Evolutionary conservation across 1,140 invertebrate species (phyloP).

Genomic region (Drosophila saltans): DNA sequence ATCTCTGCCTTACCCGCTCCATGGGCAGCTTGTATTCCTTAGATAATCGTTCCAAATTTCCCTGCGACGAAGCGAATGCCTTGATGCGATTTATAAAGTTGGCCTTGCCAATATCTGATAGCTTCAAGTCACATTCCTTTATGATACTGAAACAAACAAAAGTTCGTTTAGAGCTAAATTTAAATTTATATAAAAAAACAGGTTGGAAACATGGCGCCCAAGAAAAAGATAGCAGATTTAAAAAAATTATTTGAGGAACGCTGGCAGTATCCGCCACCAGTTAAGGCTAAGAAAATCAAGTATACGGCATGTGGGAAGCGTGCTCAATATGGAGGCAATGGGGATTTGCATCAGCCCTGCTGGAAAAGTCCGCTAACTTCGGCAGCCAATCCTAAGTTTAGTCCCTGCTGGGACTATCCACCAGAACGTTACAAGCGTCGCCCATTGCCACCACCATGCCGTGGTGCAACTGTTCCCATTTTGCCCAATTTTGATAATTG

Average conservation of each 20-base stretch:
- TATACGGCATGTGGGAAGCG: slow-evolving; percentile 35
- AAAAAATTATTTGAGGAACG: slow-evolving; percentile 38
- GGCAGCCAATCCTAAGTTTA: slow-evolving; percentile 24
- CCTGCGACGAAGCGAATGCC: slow-evolving; percentile 44
- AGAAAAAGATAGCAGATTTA: slow-evolving; percentile 29
- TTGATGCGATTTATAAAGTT: slow-evolving; percentile 84
- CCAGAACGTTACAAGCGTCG: slow-evolving; percentile 51
- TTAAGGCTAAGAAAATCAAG: slow-evolving; percentile 23
- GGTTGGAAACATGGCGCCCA: slow-evolving; percentile 22
- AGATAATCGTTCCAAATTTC: slow-evolving; percentile 77
- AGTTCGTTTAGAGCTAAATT: slow-evolving; percentile 5
- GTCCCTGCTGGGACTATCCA: slow-evolving; percentile 69
- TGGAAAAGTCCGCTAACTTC: slow-evolving; percentile 44
- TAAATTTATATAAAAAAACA: slow-evolving; percentile 26
- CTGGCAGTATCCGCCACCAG: slow-evolving; percentile 54
- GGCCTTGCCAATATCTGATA: slow-evolving; percentile 84
- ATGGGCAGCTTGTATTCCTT: slow-evolving; percentile 84
- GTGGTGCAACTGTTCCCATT: slow-evolving; percentile 38
- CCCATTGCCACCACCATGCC: slow-evolving; percentile 53
- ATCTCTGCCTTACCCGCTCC: slow-evolving; percentile 80
- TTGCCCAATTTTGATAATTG: slow-evolving; percentile 51
- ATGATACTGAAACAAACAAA: slow-evolving; percentile 79
- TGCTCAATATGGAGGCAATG: slow-evolving; percentile 19
- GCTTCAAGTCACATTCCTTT: slow-evolving; percentile 81
- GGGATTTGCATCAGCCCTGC: slow-evolving; percentile 30